Percentiles rank a stretch among this genome's conserved stretches.
Evolutionary conservation across 2,888 invertebrate species (phyloP).

Genomic region (Onthophagus sagittarius): DNA sequence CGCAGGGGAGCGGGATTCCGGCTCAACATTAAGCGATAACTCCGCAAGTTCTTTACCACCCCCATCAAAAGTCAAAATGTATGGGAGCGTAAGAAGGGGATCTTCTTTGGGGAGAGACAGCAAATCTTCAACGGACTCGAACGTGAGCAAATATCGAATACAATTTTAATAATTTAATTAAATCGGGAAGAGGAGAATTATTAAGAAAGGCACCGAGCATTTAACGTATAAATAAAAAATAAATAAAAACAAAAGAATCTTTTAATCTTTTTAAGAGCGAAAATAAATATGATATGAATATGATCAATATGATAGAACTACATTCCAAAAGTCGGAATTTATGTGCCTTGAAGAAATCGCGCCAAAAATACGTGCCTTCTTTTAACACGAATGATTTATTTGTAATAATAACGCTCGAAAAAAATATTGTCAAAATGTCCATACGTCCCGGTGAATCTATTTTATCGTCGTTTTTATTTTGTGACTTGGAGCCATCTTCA

Average conservation of each 20-base stretch:
- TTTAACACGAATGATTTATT: background rate
- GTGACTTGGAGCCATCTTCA: too few species aligned
- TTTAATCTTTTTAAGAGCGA: background rate
- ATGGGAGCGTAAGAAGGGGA: slow-evolving; percentile 49
- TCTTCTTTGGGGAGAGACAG: slow-evolving; percentile 57
- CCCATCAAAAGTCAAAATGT: slow-evolving; percentile 56
- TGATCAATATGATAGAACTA: background rate
- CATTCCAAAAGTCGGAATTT: background rate
- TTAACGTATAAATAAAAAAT: background rate
- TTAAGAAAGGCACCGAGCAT: background rate
- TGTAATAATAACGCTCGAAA: background rate
- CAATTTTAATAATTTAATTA: slow-evolving; percentile 55
- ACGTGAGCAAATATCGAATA: slow-evolving; percentile 68
- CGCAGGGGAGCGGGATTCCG: slow-evolving; percentile 53
- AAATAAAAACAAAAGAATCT: too few species aligned
- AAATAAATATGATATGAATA: too few species aligned
- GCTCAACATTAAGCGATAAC: slow-evolving; percentile 55
- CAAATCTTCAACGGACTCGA: slow-evolving; percentile 47
- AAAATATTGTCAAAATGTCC: too few species aligned
- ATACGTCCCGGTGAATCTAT: background rate
- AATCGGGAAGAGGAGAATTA: background rate
- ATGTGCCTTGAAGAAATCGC: background rate
- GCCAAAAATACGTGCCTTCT: background rate
- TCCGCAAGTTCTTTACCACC: slow-evolving; percentile 58
- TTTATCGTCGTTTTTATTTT: background rate